Conservation (phyloP, 2,113 vertebrate genomes). For the Sander lucioperca region DNA sequence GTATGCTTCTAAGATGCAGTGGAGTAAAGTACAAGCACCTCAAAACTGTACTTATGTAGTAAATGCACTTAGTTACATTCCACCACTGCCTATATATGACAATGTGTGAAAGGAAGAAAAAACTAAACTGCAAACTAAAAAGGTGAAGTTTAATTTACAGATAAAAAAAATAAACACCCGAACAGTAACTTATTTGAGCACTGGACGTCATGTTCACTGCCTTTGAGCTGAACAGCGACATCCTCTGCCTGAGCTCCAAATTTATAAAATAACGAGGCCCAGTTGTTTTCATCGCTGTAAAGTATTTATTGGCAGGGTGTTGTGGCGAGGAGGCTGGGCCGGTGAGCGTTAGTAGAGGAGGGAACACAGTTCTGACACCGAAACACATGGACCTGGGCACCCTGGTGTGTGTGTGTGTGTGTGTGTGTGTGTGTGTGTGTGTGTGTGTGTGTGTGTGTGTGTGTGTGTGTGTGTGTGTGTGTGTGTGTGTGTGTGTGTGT, state of each 20-base stretch:
- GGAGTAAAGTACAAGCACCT: too few species aligned
- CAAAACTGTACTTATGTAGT: too few species aligned
- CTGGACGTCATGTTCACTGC: not conserved
- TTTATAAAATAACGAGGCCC: not conserved
- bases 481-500: constrained; percentile 19
- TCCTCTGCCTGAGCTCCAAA: not conserved
- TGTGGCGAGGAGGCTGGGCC: not conserved
- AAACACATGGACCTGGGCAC: constrained; percentile 57
- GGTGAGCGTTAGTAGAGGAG: constrained; percentile 10
- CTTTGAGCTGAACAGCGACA: not conserved
- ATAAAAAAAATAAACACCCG: too few species aligned
- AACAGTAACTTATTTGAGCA: too few species aligned
- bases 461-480: constrained; percentile 15
- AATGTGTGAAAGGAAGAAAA: too few species aligned
- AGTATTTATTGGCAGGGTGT: constrained; percentile 18
- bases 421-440: constrained; percentile 17
- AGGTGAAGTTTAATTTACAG: too few species aligned
- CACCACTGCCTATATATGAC: too few species aligned
- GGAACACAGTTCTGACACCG: constrained; percentile 46
- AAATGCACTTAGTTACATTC: too few species aligned
- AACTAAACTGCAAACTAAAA: too few species aligned
- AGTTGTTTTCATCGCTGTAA: not conserved
- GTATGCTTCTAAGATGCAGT: too few species aligned
- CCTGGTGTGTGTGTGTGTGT: constrained; percentile 23
- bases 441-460: constrained; percentile 31